These are phyloP conservation scores for Psilopogon haemacephalus DNA, from an alignment of 2,113 vertebrate genomes.

Conservation along the genomic window DNA sequence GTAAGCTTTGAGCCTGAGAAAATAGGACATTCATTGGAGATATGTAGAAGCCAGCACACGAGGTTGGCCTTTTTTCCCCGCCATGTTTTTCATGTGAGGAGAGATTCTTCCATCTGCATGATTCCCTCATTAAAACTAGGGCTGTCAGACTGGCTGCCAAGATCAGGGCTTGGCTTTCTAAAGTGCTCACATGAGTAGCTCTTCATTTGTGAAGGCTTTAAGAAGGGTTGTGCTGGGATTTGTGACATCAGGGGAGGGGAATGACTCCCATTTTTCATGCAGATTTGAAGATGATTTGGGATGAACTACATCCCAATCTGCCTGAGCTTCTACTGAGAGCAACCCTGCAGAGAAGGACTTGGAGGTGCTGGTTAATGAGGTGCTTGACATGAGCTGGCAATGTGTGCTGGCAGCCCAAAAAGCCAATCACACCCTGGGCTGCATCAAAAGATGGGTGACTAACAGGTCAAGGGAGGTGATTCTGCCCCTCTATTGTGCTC, in stretches of 20 bases:
- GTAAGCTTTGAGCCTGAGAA: slow-evolving; percentile 37
- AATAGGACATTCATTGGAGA: background rate
- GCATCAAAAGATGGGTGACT: too few species aligned
- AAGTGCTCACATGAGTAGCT: background rate
- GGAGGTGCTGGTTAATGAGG: too few species aligned
- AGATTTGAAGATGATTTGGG: background rate
- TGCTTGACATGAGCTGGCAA: too few species aligned
- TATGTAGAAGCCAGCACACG: background rate
- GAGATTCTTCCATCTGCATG: slow-evolving; percentile 26
- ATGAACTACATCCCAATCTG: background rate
- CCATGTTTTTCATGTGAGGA: background rate
- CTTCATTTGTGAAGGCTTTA: background rate
- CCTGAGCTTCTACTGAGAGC: background rate
- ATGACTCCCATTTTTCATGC: background rate
- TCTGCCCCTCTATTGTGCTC: too few species aligned
- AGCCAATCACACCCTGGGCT: too few species aligned
- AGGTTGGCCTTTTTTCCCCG: background rate
- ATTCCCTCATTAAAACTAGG: slow-evolving; percentile 33
- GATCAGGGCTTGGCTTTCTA: background rate
- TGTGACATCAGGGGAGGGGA: background rate
- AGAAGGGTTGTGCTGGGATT: background rate
- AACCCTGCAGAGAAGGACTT: background rate
- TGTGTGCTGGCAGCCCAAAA: too few species aligned
- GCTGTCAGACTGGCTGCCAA: slow-evolving; percentile 20
- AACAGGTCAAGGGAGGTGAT: too few species aligned